A percentile compares a stretch with the other conserved stretches of the same genome.
Evolutionary conservation across 1,140 invertebrate species (phyloP).

Genomic region (Lineus longissimus): DNA sequence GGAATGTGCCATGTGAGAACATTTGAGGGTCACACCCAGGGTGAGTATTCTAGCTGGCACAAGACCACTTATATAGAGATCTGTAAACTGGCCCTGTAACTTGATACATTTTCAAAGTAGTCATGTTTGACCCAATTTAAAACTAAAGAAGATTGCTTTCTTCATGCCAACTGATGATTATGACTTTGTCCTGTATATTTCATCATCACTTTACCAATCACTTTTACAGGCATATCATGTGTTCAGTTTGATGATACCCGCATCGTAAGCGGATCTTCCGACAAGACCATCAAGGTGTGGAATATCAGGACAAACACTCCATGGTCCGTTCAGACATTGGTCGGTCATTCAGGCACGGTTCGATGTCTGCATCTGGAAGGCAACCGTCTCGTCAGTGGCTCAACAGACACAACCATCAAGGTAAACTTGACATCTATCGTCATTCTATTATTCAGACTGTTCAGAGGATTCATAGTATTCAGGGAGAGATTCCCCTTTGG

Average conservation of each 20-base stretch:
- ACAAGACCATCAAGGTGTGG: constrained; percentile 60
- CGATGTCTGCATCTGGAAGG: constrained; percentile 58
- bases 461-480: no score
- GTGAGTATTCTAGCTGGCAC: no score
- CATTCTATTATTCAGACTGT: no score
- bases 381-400: constrained; percentile 58
- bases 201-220: not conserved
- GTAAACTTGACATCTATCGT: constrained; percentile 27
- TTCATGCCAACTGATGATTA: no score
- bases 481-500: no score
- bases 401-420: constrained; percentile 58
- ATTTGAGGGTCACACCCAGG: constrained; percentile 57
- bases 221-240: constrained; percentile 53
- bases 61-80: no score
- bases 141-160: no score
- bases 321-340: constrained; percentile 59
- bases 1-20: constrained; percentile 55
- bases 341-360: constrained; percentile 59
- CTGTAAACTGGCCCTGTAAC: no score
- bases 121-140: no score
- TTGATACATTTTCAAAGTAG: no score
- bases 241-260: constrained; percentile 58
- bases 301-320: constrained; percentile 58
- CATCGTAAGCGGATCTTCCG: constrained; percentile 60
- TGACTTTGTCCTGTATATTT: not conserved